Conservation (phyloP, 2,888 invertebrate species). For the Patella caerulea region DNA sequence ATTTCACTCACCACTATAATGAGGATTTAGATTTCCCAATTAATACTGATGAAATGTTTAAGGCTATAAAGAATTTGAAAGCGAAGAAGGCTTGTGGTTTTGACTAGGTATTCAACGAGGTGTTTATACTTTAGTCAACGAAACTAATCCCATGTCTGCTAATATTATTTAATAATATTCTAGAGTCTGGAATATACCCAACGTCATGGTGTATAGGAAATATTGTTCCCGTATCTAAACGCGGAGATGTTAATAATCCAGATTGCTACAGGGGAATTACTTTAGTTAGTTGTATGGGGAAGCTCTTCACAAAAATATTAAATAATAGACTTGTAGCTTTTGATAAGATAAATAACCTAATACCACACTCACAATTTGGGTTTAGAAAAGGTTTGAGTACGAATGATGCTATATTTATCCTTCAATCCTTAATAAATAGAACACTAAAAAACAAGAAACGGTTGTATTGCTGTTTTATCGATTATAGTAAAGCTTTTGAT, state of each 20-base stretch:
- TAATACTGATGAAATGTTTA: background rate
- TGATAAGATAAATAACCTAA: background rate
- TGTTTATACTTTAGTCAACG: background rate
- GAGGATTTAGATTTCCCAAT: slow-evolving; percentile 1
- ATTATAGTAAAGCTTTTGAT: slow-evolving; percentile 9
- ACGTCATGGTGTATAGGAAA: slow-evolving; percentile 4
- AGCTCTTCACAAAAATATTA: background rate
- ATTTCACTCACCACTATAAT: background rate
- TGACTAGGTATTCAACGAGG: slow-evolving; percentile 14
- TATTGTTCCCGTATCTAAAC: slow-evolving; percentile 19
- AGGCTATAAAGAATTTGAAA: background rate
- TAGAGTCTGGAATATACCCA: slow-evolving; percentile 13
- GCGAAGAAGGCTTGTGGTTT: background rate
- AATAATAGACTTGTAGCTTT: slow-evolving; percentile 7
- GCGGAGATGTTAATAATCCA: background rate
- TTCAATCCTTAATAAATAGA: background rate
- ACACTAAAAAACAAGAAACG: background rate
- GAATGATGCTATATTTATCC: background rate
- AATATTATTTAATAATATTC: slow-evolving; percentile 12
- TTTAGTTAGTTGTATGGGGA: slow-evolving; percentile 4
- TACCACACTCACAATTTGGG: background rate
- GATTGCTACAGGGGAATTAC: slow-evolving; percentile 7
- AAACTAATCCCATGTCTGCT: background rate
- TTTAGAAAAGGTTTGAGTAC: background rate
- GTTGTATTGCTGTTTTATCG: background rate